Evolutionary conservation across 2,888 invertebrate genomes (phyloP), one percentile per base, ranked within the genome.

Genomic region (Callyntrura guangdongensis): DNA sequence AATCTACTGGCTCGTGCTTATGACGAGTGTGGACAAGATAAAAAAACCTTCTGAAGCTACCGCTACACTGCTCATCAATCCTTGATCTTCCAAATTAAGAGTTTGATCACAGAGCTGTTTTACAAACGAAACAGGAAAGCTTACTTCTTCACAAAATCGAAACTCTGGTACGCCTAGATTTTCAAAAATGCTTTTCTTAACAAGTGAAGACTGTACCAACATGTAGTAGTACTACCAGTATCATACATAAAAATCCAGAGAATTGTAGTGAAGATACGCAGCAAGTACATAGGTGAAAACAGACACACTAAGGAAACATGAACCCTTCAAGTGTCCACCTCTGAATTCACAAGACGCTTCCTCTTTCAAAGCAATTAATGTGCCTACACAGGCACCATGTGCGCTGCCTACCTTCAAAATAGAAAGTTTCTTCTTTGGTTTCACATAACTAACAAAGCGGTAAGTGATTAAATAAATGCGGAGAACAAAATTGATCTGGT

Each of bases 1-100:
- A 59, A 67, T 45, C 27, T 2, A 1, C 17, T 74, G 12, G 85
- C 89, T 85, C 89, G 89, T 90, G 89, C 89, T 85, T 89, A 67
- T 61, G 27, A 27, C 67, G 9, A 61, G 53, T 64, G 20, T 82
- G 8, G 22, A 47, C 74, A 67, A 89, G 89, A 89, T 89, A 84
- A 84, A 89, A 25, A 79, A 81, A 61, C 25, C 36, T 17, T 81
- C 17, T 81, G 20, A 61, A 81, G 69, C 36, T 36, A 53, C 53
- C 53, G 25, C 77, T 69, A 36, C 17, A 0, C 25, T 25, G 6
- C n/a, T 53, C 79, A 25, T 56, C 56, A 36, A 20, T 36, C 22
- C 20, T 49, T 6, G 6, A 8, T n/a, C 25, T 1, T 11, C 20
- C 45, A 82, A 36, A 25, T 17, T n/a, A n/a, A 82, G 22, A 27